Conservation (phyloP, 2,113 vertebrate species). For the Struthidea cinerea region DNA sequence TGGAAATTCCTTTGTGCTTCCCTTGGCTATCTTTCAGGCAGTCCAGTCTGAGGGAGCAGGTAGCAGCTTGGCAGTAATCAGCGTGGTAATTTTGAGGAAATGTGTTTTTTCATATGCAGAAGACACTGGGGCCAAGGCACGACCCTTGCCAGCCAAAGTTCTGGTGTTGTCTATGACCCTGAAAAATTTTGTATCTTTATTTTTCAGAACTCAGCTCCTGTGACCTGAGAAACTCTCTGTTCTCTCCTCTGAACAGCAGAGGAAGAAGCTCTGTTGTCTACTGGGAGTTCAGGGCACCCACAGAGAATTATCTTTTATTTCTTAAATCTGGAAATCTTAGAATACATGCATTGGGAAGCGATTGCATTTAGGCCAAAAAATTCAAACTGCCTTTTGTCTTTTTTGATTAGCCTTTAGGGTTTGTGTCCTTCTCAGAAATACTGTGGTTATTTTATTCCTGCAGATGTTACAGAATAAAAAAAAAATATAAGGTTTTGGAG, state of each 20-base stretch:
- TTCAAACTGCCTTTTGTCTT: neutral
- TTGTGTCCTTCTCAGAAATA: neutral
- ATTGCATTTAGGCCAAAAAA: neutral
- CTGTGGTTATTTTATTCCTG: neutral
- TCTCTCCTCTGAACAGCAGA: neutral
- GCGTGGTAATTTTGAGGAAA: neutral
- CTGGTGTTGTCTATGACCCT: neutral
- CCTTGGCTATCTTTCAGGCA: neutral
- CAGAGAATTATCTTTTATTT: neutral
- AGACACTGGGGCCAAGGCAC: neutral
- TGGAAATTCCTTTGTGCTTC: neutral
- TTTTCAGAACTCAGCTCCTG: neutral
- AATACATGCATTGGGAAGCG: neutral
- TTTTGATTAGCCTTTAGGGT: neutral
- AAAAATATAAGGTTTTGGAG: neutral
- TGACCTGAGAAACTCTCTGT: neutral
- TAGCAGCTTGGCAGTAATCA: neutral
- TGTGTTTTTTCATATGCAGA: neutral
- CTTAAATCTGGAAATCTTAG: neutral
- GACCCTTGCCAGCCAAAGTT: neutral
- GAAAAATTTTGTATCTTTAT: neutral
- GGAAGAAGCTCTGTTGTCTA: neutral
- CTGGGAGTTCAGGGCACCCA: neutral
- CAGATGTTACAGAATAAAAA: neutral
- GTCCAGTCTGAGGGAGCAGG: neutral